These are phyloP conservation scores for Myanophis thanlyinensis DNA, from an alignment of 2,113 vertebrate genomes.

Conservation along the genomic window DNA sequence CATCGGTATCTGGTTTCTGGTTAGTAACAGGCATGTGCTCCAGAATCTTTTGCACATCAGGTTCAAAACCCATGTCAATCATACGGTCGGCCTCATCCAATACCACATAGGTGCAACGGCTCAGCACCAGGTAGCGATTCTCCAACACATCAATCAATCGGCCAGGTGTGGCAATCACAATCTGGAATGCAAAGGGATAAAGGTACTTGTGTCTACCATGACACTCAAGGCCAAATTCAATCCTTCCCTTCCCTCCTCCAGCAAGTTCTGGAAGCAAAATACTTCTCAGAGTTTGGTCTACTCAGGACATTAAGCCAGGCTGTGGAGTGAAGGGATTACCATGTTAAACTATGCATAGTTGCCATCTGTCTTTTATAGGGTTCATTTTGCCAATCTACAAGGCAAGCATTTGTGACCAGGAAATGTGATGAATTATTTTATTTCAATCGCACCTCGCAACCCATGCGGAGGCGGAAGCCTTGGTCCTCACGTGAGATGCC, in stretches of 20 bases:
- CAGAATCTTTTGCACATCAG: constrained; percentile 95
- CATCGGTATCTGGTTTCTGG: constrained; percentile 95
- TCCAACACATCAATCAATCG: constrained; percentile 96
- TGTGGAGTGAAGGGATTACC: no score
- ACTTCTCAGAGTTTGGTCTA: background rate
- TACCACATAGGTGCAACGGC: constrained; percentile 96
- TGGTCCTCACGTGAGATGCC: constrained; percentile 98
- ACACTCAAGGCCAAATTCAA: background rate
- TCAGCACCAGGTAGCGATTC: constrained; percentile 94
- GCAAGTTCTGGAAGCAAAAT: fast-evolving
- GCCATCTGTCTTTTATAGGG: background rate
- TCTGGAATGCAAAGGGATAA: constrained; percentile 65
- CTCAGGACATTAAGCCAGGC: background rate
- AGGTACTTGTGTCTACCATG: background rate
- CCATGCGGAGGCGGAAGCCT: constrained; percentile 96
- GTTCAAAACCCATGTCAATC: constrained; percentile 99
- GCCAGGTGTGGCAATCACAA: constrained; percentile 94
- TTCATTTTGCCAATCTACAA: background rate
- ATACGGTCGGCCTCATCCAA: constrained; percentile 96
- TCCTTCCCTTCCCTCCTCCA: fast-evolving
- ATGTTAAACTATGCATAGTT: background rate
- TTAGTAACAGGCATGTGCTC: constrained; percentile 98
- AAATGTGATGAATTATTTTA: background rate
- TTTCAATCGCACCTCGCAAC: constrained; percentile 83
- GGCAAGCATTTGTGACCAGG: background rate